Conservation (phyloP, 2,888 invertebrate species). For the Trichacis sp. region DNA sequence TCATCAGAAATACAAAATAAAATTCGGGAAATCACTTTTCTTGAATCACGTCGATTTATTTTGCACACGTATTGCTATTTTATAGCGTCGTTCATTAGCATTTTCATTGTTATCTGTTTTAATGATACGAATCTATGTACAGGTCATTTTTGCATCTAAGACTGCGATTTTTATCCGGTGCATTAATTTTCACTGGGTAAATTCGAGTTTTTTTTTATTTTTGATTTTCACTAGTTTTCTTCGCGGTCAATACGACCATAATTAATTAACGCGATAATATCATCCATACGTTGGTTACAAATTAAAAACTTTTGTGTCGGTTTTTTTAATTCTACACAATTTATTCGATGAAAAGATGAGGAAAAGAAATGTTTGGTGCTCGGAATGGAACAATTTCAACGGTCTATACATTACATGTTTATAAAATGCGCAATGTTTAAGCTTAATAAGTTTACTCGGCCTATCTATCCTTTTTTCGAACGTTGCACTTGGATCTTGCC, state of each 20-base stretch:
- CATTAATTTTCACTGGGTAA: too few relatives aligned
- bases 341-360: too few relatives aligned
- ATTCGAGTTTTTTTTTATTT: too few relatives aligned
- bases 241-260: too few relatives aligned
- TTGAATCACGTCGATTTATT: conserved; percentile 43
- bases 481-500: conserved; percentile 22
- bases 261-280: too few relatives aligned
- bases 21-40: conserved; percentile 58
- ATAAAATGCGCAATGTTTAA: conserved; percentile 40
- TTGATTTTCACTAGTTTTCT: too few relatives aligned
- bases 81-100: conserved; percentile 58
- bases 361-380: too few relatives aligned
- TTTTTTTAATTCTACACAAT: too few relatives aligned
- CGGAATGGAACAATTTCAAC: conserved; percentile 37
- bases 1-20: conserved; percentile 52
- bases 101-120: conserved; percentile 34
- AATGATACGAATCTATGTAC: conserved; percentile 38
- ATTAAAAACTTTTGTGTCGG: too few relatives aligned
- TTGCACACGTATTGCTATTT: conserved; percentile 64
- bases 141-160: conserved; percentile 37
- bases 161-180: conserved; percentile 13
- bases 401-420: conserved; percentile 36
- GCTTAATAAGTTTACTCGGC: conserved; percentile 42
- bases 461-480: conserved; percentile 12
- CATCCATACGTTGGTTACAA: too few relatives aligned